These are phyloP conservation scores for Lipophrys pholis DNA, from an alignment of 2,113 vertebrate genomes.

Conservation along the genomic window DNA sequence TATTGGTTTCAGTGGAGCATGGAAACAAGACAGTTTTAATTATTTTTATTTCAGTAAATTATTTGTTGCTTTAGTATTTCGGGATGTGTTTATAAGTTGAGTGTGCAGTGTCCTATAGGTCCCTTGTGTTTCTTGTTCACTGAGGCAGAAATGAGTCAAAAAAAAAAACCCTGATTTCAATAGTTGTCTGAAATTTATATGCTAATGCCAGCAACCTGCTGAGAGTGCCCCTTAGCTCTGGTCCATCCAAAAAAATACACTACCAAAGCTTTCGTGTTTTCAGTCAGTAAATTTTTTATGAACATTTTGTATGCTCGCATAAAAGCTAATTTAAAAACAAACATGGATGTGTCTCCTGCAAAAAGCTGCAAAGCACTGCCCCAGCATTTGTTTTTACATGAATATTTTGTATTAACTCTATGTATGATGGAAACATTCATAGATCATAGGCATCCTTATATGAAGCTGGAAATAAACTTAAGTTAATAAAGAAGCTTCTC, in stretches of 20 bases:
- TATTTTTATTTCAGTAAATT: conserved; percentile 48
- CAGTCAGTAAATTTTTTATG: too few relatives aligned
- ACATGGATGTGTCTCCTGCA: background rate
- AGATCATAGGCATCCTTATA: too few relatives aligned
- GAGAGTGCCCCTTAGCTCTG: background rate
- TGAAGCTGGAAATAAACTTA: too few relatives aligned
- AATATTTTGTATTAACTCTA: too few relatives aligned
- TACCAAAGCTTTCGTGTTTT: background rate
- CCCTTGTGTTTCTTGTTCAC: conserved; percentile 26
- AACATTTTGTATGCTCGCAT: too few relatives aligned
- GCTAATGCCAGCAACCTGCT: conserved; percentile 16
- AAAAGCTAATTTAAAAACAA: background rate
- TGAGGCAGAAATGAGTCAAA: background rate
- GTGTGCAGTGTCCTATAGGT: conserved; percentile 1
- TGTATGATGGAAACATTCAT: background rate
- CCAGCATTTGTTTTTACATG: too few relatives aligned
- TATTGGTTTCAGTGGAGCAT: conserved; percentile 66
- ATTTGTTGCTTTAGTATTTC: conserved; percentile 40
- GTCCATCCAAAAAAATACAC: background rate
- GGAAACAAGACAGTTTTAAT: conserved; percentile 52
- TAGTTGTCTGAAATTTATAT: background rate
- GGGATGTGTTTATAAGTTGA: conserved; percentile 4
- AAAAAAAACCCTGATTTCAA: too few relatives aligned
- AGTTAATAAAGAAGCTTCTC: too few relatives aligned
- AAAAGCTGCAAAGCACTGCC: background rate